phyloP scores from a whole-genome alignment of 2,797 vertebrate genomes.

The Australoheros facetus region DNA sequence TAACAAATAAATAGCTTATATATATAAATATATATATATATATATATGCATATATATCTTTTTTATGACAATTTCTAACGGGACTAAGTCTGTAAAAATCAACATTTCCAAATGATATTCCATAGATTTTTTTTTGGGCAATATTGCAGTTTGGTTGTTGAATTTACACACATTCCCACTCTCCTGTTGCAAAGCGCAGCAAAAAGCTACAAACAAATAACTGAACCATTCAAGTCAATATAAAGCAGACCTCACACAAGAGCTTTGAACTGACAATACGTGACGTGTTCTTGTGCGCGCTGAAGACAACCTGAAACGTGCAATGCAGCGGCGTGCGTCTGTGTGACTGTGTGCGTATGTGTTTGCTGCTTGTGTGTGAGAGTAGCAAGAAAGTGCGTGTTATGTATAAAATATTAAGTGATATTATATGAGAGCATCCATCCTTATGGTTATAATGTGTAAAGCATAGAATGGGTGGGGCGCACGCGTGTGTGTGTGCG shows the following conservation, averaged over 20 bases:
- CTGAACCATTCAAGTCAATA: constrained; percentile 28
- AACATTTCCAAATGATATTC: constrained; percentile 73
- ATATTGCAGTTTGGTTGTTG: constrained; percentile 71
- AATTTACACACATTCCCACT: constrained; percentile 68
- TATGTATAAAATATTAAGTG: constrained; percentile 57
- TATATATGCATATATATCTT: constrained; percentile 80
- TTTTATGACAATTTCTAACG: constrained; percentile 81
- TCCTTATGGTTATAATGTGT: constrained; percentile 66
- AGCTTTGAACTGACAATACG: constrained; percentile 49
- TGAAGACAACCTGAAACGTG: constrained; percentile 50
- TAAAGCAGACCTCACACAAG: constrained; percentile 64
- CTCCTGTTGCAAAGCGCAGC: constrained; percentile 64
- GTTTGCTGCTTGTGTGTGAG: constrained; percentile 22
- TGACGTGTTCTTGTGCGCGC: constrained; percentile 31
- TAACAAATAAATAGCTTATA: constrained; percentile 77
- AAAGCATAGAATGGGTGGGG: constrained; percentile 53
- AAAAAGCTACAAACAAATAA: constrained; percentile 47
- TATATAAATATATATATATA: constrained; percentile 72
- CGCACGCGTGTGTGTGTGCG: constrained; percentile 38
- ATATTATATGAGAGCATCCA: constrained; percentile 63
- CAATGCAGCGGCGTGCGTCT: constrained; percentile 68
- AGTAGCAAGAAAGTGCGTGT: constrained; percentile 25
- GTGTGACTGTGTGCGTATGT: constrained; percentile 49
- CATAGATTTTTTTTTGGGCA: constrained; percentile 66
- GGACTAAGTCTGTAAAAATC: constrained; percentile 77